Evolutionary conservation across 1,140 invertebrate genomes (phyloP), one percentile per base, ranked within the genome.

Genomic region (Tenebrio molitor): DNA sequence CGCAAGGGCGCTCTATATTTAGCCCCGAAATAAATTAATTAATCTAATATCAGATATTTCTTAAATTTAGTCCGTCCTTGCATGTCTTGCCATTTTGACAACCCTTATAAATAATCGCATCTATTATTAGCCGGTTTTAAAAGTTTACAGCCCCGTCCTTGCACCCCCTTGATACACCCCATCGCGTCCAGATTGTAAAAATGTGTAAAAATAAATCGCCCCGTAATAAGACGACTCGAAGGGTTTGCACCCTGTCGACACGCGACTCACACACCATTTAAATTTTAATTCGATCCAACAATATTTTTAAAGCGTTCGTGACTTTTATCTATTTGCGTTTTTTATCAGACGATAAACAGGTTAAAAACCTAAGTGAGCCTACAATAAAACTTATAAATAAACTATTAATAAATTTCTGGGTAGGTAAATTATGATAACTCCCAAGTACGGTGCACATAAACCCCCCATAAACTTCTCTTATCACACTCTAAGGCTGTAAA

Each of bases 401-500:
- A 66, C 64, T 66, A 66, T 66, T 66, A 66, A 66, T 66, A 66
- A 66, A 66, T 66, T 66, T 66, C 42, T 66, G 12, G 14, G 36
- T 66, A 42, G 44, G 64, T 66, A 66, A 66, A 66, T 66, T 66
- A 66, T 66, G 64, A 66, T 66, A 66, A 66, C 36, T 66, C 62
- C 62, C 21, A 66, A 42, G 36, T 25, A 44, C 36, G 64, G 42
- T 44, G 64, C 16, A 66, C 23, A 66, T 66, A 66, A 66, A 66
- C 36, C 42, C 64, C 33, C 64, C 64, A 66, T 66, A 66, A 66
- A 66, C 36, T 66, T 66, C 17, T 44, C 64, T 66, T 66, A 66
- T 66, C 64, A 66, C 21, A 66, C 64, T 23, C 17, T 66, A 36
- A 66, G 64, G 64, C 64, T 66, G 64, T 66, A 66, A 66, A 66